Evolutionary conservation across 23 tunicate genomes (phyloP), one percentile per base, ranked within the genome.

Genomic region (Oikopleura vanhoeffeni): DNA sequence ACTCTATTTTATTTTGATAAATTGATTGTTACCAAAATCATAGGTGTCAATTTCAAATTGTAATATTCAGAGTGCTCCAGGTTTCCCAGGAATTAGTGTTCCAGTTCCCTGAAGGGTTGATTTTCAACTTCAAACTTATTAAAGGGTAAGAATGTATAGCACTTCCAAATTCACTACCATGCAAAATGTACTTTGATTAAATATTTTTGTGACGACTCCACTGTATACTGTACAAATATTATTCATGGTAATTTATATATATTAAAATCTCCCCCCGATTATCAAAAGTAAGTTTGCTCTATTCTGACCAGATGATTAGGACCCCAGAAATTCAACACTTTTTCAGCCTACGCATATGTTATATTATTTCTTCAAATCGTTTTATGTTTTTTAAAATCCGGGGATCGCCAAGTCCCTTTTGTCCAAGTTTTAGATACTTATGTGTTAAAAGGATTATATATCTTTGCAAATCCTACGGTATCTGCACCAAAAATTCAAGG

Each of bases 31-130:
- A n/a, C n/a, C n/a, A n/a, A n/a, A n/a, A n/a, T n/a, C n/a, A n/a
- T n/a, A n/a, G n/a, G n/a, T n/a, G n/a, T n/a, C n/a, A n/a, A n/a
- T n/a, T n/a, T n/a, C n/a, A n/a, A n/a, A n/a, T n/a, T n/a, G n/a
- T n/a, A n/a, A n/a, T n/a, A n/a, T 87, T 83, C 64, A 94, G 98
- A n/a, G 98, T 40, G 90, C 90, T 39, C 91, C 96, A 0, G 99
- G 99, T 0, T 95, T 83, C 67, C 99, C 99, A 0, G n/a, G 94
- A 89, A 41, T 67, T 95, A 40, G 87, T 95, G 8, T 95, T 95
- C 76, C 99, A 95, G 87, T 95, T 95, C 86, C 99, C 99, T 1
- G 99, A 95, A 83, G 99, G 99, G 71, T n/a, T n/a, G n/a, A 88
- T 90, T 42, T 95, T 95, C 84, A 95, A 95, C 76, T 95, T 95